Percentiles rank a stretch among this genome's conserved stretches.
phyloP scores from a whole-genome alignment of 2,888 invertebrate species.

The Automeris io region DNA sequence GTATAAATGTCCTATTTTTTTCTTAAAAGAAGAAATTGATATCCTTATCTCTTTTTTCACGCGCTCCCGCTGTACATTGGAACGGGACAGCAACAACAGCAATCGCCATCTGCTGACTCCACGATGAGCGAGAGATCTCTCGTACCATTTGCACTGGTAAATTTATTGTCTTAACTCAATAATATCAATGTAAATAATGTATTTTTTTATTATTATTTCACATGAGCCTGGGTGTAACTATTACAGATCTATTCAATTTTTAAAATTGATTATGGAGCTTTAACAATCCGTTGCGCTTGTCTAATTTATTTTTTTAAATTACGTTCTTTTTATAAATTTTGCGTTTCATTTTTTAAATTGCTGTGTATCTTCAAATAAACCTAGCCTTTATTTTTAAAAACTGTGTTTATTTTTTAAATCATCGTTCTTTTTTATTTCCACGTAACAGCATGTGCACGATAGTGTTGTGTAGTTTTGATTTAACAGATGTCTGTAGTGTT shows the following conservation, averaged over 20 bases:
- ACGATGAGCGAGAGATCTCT: slow-evolving; percentile 74
- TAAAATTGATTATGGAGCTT: not conserved
- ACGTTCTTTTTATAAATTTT: slow-evolving; percentile 7
- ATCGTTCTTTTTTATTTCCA: slow-evolving; percentile 8
- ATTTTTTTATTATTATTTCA: slow-evolving; percentile 24
- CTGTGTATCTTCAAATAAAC: too few species aligned
- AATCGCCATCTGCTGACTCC: slow-evolving; percentile 72
- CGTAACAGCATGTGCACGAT: slow-evolving; percentile 24
- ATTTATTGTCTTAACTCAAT: slow-evolving; percentile 64
- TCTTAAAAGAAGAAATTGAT: slow-evolving; percentile 8
- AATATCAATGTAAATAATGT: slow-evolving; percentile 65
- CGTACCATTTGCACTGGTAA: slow-evolving; percentile 74
- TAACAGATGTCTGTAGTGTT: slow-evolving; percentile 13
- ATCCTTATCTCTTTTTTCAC: slow-evolving; percentile 50
- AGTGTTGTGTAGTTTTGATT: slow-evolving; percentile 26
- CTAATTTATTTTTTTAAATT: slow-evolving; percentile 13
- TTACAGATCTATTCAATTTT: slow-evolving; percentile 8
- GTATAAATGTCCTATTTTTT: slow-evolving; percentile 1
- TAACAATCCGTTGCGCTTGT: slow-evolving; percentile 11
- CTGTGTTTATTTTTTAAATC: too few species aligned
- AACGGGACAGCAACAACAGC: slow-evolving; percentile 64
- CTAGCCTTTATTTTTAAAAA: too few species aligned
- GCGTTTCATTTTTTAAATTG: slow-evolving; percentile 9
- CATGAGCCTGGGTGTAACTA: slow-evolving; percentile 13
- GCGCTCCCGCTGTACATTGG: slow-evolving; percentile 30